phyloP scores from a whole-genome alignment of 2,797 vertebrate genomes.

The Periophthalmus magnuspinnatus region DNA sequence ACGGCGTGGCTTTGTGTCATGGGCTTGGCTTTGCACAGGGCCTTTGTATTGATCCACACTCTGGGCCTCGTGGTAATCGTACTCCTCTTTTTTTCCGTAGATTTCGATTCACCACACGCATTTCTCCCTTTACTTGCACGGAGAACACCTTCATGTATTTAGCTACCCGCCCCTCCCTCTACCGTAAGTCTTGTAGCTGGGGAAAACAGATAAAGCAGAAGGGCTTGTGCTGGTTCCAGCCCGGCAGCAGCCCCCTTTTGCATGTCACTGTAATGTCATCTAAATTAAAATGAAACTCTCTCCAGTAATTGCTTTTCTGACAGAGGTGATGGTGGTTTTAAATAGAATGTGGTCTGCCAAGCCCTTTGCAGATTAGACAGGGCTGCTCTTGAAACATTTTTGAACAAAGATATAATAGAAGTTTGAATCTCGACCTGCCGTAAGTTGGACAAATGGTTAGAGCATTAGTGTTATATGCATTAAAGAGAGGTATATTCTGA shows the following conservation, averaged over 20 bases:
- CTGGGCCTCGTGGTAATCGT: conserved; percentile 58
- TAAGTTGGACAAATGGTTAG: background rate
- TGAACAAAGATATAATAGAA: conserved; percentile 7
- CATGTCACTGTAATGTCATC: conserved; percentile 79
- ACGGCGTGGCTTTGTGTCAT: conserved; percentile 54
- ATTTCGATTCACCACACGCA: conserved; percentile 27
- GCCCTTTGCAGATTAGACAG: conserved; percentile 56
- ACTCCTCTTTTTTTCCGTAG: conserved; percentile 42
- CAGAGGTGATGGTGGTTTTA: conserved; percentile 78
- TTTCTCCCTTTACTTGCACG: conserved; percentile 14
- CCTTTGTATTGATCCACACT: conserved; percentile 58
- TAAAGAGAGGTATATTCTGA: background rate
- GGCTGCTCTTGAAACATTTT: conserved; percentile 33
- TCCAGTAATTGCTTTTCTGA: conserved; percentile 82
- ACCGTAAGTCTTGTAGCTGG: conserved; percentile 49
- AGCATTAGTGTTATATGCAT: background rate
- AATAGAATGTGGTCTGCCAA: conserved; percentile 65
- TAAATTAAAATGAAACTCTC: conserved; percentile 82
- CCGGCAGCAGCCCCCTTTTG: conserved; percentile 67
- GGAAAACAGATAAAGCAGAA: conserved; percentile 72
- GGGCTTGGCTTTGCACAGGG: conserved; percentile 29
- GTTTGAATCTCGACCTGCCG: background rate
- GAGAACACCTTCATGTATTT: conserved; percentile 33
- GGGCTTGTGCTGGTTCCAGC: conserved; percentile 70
- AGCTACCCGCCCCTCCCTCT: conserved; percentile 36